phyloP scores from a whole-genome alignment of 2,113 vertebrate genomes.

The Hemiprocne comata region DNA sequence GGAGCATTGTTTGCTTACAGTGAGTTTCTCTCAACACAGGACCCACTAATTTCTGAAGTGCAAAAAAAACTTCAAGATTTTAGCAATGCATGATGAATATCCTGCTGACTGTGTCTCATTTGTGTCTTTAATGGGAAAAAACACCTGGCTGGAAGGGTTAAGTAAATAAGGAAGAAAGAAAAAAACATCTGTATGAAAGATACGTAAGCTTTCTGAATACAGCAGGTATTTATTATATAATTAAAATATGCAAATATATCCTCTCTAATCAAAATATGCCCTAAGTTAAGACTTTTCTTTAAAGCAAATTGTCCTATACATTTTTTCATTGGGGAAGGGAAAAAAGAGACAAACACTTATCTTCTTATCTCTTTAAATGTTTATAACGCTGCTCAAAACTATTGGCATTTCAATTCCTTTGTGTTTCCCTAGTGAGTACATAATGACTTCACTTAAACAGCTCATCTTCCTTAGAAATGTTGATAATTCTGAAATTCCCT shows the following conservation, averaged over 20 bases:
- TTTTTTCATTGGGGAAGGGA: neutral
- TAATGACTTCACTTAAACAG: neutral
- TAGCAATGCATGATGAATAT: neutral
- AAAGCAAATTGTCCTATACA: neutral
- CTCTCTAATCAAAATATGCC: neutral
- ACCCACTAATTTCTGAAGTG: neutral
- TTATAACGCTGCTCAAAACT: neutral
- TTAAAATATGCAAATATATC: neutral
- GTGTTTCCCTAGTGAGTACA: neutral
- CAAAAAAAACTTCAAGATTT: neutral
- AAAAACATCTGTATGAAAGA: neutral
- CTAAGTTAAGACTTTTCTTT: neutral
- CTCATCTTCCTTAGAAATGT: neutral
- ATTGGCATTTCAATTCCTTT: neutral
- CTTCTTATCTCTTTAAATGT: neutral
- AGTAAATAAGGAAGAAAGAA: neutral
- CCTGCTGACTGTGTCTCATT: neutral
- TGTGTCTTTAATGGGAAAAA: neutral
- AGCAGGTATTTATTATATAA: neutral
- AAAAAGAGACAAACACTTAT: neutral
- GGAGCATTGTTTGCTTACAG: neutral
- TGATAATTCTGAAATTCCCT: neutral
- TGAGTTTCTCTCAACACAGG: neutral
- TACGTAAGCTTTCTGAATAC: neutral
- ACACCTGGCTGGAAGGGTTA: neutral